Evolutionary conservation across 2,888 invertebrate genomes (phyloP).

Genomic region (Pollenia amentaria): DNA sequence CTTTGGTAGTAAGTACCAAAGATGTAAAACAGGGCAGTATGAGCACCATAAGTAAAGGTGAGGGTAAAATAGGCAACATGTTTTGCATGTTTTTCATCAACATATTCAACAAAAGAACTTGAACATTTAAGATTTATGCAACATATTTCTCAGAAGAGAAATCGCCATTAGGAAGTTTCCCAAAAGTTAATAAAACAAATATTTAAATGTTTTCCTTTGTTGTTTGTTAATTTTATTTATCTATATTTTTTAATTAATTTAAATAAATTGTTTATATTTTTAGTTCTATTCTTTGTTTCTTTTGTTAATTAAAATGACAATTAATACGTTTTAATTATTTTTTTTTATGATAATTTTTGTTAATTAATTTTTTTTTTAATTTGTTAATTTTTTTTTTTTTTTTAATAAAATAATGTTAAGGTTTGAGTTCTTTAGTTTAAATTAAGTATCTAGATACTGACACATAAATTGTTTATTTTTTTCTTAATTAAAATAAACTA

Average conservation of each 20-base stretch:
- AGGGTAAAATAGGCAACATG: too few relatives aligned
- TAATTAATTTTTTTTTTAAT: constrained; percentile 40
- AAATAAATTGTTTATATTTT: constrained; percentile 69
- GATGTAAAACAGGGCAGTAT: too few relatives aligned
- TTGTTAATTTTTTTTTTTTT: constrained; percentile 54
- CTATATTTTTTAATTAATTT: constrained; percentile 69
- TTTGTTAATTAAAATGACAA: constrained; percentile 73
- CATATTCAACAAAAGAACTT: too few relatives aligned
- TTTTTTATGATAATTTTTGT: constrained; percentile 56
- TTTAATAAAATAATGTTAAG: constrained; percentile 61
- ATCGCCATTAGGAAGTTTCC: too few relatives aligned
- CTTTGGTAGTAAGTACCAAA: too few relatives aligned
- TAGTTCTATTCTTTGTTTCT: constrained; percentile 63
- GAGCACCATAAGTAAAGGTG: too few relatives aligned
- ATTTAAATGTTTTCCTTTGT: constrained; percentile 18
- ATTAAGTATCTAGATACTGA: constrained; percentile 38
- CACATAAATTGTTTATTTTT: constrained; percentile 42
- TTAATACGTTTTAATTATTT: constrained; percentile 76
- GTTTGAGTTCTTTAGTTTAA: constrained; percentile 44
- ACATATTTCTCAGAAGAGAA: too few relatives aligned
- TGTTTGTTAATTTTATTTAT: constrained; percentile 70
- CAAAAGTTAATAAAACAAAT: not conserved
- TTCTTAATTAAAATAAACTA: not conserved
- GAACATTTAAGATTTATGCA: too few relatives aligned
- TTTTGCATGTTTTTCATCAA: too few relatives aligned